Conservation (phyloP, 1,140 invertebrate species). For the Chrysopa pallens region DNA sequence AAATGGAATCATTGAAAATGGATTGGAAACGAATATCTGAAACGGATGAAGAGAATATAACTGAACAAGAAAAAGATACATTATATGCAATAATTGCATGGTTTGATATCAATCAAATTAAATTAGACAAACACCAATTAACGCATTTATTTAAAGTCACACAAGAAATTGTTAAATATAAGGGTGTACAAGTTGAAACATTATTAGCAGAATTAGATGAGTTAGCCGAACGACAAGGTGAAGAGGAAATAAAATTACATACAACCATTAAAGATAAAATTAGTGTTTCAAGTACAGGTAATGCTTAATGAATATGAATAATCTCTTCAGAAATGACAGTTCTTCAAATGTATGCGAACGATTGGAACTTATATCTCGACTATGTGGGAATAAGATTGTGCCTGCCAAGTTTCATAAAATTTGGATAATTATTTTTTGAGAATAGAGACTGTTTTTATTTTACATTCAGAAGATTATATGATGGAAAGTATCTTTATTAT, state of each 20-base stretch:
- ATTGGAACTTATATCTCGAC: too few species aligned
- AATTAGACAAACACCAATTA: slow-evolving; percentile 30
- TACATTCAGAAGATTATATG: too few species aligned
- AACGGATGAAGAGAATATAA: slow-evolving; percentile 30
- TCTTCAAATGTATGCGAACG: too few species aligned
- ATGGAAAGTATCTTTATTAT: too few species aligned
- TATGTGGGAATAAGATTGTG: too few species aligned
- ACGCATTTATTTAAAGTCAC: slow-evolving; percentile 32
- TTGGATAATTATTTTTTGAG: too few species aligned
- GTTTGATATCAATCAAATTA: slow-evolving; percentile 35
- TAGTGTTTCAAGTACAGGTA: slow-evolving; percentile 11
- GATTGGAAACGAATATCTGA: slow-evolving; percentile 39
- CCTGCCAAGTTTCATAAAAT: too few species aligned
- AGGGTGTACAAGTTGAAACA: slow-evolving; percentile 41
- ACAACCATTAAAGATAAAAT: slow-evolving; percentile 10
- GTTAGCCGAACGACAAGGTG: slow-evolving; percentile 23
- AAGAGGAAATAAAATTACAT: slow-evolving; percentile 17
- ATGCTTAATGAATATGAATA: slow-evolving; percentile 10
- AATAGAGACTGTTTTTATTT: too few species aligned
- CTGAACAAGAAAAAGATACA: slow-evolving; percentile 38
- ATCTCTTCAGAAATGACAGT: slow-evolving; percentile 9
- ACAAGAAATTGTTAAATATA: slow-evolving; percentile 43
- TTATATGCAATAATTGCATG: slow-evolving; percentile 34
- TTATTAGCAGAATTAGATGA: slow-evolving; percentile 29
- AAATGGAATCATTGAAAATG: slow-evolving; percentile 10